Percentiles rank a stretch among this genome's conserved stretches.
Evolutionary conservation across 2,797 vertebrate species (phyloP).

Genomic region (Enteromius radiatus): DNA sequence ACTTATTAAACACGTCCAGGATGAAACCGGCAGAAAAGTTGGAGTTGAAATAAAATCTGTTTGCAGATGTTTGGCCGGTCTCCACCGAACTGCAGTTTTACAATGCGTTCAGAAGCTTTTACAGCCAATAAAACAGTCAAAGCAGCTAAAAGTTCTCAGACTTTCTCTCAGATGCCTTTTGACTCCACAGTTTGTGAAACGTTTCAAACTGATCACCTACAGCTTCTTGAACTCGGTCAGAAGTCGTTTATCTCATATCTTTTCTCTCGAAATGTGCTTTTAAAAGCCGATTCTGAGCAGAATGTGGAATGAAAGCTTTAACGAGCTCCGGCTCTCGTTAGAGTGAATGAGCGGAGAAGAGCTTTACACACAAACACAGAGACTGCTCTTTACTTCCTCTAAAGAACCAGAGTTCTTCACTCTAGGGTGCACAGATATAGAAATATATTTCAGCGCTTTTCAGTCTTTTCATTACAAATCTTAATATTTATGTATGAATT

Average conservation of each 20-base stretch:
- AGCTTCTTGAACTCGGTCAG: not conserved
- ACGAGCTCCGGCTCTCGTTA: conserved; percentile 35
- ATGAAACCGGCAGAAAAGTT: conserved; percentile 8
- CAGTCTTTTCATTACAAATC: not conserved
- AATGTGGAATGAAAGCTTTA: not conserved
- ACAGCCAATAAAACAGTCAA: not conserved
- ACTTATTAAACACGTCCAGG: conserved; percentile 8
- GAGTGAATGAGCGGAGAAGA: conserved; percentile 17
- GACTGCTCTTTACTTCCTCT: not conserved
- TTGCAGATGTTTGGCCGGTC: conserved; percentile 18
- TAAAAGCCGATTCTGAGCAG: not conserved
- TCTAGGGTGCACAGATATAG: not conserved
- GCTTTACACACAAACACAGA: conserved; percentile 15
- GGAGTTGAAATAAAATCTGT: conserved; percentile 7
- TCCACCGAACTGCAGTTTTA: not conserved
- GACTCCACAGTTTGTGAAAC: not conserved
- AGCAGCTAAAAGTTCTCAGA: not conserved
- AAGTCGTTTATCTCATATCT: not conserved
- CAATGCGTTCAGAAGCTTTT: not conserved
- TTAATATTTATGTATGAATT: no score
- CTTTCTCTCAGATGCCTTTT: not conserved
- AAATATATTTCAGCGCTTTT: not conserved
- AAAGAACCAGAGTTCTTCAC: not conserved
- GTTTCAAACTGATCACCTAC: not conserved
- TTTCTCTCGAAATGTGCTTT: not conserved